These are phyloP conservation scores for Cheirogaleus medius DNA, from an alignment of 2,113 vertebrate species.

Conservation along the genomic window DNA sequence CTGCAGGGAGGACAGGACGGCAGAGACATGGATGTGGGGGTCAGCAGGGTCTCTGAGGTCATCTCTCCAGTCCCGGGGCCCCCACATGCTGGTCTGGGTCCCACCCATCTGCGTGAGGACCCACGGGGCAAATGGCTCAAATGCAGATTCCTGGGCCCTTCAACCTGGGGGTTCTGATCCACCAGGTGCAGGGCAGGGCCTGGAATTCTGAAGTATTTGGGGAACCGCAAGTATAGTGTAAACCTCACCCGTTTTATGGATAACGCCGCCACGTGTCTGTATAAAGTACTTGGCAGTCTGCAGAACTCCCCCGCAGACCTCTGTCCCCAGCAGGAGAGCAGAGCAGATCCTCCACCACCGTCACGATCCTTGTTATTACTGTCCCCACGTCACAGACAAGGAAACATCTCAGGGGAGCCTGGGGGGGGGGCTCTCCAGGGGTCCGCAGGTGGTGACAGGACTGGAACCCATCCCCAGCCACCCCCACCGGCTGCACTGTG, in stretches of 20 bases:
- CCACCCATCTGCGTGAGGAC: not conserved
- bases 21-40: not conserved
- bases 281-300: not conserved
- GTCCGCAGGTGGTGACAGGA: not conserved
- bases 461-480: not conserved
- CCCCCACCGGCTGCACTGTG: fast-evolving
- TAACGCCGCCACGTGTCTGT: fast-evolving
- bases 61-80: not conserved
- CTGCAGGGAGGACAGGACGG: not conserved
- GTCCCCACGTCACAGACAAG: not conserved
- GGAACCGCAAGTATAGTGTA: not conserved
- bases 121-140: not conserved
- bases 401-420: not conserved
- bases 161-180: not conserved
- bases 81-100: not conserved
- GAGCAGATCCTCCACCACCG: fast-evolving
- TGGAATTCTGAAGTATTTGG: not conserved
- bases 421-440: too few relatives aligned
- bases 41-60: not conserved
- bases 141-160: not conserved
- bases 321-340: not conserved
- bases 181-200: too few relatives aligned
- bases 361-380: not conserved
- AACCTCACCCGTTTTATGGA: too few relatives aligned
- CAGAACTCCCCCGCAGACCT: not conserved